These are phyloP conservation scores for Chlamydotis undulata DNA, from an alignment of 2,113 vertebrate species.

Conservation along the genomic window DNA sequence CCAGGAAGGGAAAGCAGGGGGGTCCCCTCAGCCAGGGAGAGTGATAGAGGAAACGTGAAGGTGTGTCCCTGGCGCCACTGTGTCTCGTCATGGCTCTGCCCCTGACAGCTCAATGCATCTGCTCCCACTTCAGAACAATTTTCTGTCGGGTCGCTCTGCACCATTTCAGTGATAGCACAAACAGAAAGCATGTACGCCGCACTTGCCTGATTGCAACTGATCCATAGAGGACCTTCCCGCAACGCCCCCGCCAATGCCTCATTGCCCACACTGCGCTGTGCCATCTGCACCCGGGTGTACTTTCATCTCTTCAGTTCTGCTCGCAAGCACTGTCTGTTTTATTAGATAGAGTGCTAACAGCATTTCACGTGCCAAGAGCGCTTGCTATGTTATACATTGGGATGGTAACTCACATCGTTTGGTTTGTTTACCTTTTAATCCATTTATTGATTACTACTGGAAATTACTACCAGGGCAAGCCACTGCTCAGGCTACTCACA, in stretches of 20 bases:
- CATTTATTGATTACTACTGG: slow-evolving; percentile 3
- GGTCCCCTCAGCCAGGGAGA: background rate
- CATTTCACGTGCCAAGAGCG: background rate
- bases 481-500: background rate
- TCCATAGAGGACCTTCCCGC: background rate
- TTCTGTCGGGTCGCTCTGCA: slow-evolving; percentile 30
- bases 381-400: background rate
- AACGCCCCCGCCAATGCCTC: background rate
- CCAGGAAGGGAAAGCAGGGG: background rate
- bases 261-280: accelerated
- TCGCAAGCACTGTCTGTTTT: background rate
- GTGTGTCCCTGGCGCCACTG: slow-evolving; percentile 15
- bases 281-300: background rate
- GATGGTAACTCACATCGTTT: background rate
- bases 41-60: background rate
- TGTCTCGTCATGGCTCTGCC: slow-evolving; percentile 52
- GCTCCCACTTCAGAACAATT: slow-evolving; percentile 29
- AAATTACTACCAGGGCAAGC: background rate
- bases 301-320: slow-evolving; percentile 31
- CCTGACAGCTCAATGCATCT: slow-evolving; percentile 67
- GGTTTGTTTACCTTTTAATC: background rate
- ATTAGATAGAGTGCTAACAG: background rate
- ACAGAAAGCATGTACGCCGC: background rate
- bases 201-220: background rate
- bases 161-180: background rate